phyloP scores from a whole-genome alignment of 2,888 invertebrate genomes.

The Tetanocera ferruginea region DNA sequence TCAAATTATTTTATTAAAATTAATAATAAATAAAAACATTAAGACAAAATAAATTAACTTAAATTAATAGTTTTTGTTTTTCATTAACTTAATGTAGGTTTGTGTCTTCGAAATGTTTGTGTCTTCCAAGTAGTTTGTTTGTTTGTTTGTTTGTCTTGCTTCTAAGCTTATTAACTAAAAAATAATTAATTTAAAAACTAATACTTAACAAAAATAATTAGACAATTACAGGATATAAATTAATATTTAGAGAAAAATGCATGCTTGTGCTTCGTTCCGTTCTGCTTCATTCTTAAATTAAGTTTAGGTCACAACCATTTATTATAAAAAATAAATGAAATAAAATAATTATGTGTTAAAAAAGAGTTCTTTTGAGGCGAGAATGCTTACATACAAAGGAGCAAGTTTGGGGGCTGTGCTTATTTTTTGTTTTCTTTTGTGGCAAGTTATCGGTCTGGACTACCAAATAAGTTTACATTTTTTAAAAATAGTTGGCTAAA shows the following conservation, averaged over 20 bases:
- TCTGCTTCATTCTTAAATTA: background rate
- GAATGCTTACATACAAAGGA: slow-evolving; percentile 24
- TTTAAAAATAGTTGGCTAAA: background rate
- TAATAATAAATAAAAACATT: slow-evolving; percentile 50
- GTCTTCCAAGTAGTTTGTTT: slow-evolving; percentile 9
- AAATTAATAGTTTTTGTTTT: background rate
- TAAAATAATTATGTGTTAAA: background rate
- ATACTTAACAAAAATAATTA: background rate
- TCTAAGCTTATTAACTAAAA: slow-evolving; percentile 15
- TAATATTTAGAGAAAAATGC: background rate
- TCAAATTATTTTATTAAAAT: slow-evolving; percentile 52
- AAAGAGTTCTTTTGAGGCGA: background rate
- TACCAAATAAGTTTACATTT: background rate
- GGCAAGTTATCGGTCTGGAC: background rate
- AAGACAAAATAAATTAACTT: slow-evolving; percentile 24
- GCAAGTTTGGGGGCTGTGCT: background rate
- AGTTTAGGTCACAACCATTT: slow-evolving; percentile 31
- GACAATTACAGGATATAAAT: background rate
- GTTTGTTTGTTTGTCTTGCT: slow-evolving; percentile 32
- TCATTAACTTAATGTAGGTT: slow-evolving; percentile 12
- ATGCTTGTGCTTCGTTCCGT: background rate
- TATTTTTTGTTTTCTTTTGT: background rate
- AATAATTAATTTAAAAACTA: slow-evolving; percentile 1
- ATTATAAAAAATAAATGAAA: slow-evolving; percentile 4
- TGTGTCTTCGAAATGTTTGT: slow-evolving; percentile 16